These are phyloP conservation scores for Drosophila mauritiana DNA, from an alignment of 1,140 invertebrate species.

Conservation along the genomic window DNA sequence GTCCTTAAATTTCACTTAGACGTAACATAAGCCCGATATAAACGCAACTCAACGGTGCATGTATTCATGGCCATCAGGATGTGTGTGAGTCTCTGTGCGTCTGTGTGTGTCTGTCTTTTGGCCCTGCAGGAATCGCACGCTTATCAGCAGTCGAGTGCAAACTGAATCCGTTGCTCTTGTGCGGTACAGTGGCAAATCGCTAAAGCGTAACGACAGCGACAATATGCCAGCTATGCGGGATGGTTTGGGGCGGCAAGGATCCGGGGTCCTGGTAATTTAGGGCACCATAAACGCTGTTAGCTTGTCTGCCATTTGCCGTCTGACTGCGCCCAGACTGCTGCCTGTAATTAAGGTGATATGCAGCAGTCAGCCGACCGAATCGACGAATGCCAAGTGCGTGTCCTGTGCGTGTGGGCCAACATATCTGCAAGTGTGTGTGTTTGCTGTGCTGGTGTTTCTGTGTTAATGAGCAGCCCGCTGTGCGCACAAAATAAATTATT, in stretches of 20 bases:
- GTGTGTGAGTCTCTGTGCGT: conserved; percentile 17
- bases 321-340: conserved; percentile 78
- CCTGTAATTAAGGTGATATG: conserved; percentile 83
- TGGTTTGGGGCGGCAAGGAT: background rate
- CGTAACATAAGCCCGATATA: conserved; percentile 80
- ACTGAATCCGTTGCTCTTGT: conserved; percentile 72
- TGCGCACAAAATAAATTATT: conserved; percentile 77
- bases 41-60: conserved; percentile 78
- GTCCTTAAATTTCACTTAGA: conserved; percentile 83
- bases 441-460: conserved; percentile 22
- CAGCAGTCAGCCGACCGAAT: conserved; percentile 65
- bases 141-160: conserved; percentile 81
- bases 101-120: conserved; percentile 23
- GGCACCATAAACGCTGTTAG: conserved; percentile 76
- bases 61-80: conserved; percentile 73
- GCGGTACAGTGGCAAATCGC: conserved; percentile 74
- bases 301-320: conserved; percentile 77
- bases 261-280: conserved; percentile 54
- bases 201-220: conserved; percentile 76
- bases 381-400: conserved; percentile 68
- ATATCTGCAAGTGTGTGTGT: background rate
- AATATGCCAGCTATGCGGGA: conserved; percentile 44
- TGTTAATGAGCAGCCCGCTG: conserved; percentile 79
- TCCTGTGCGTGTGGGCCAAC: conserved; percentile 56
- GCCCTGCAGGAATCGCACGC: conserved; percentile 71